These are phyloP conservation scores for Chrysina gloriosa DNA, from an alignment of 2,888 invertebrate genomes.

Conservation along the genomic window DNA sequence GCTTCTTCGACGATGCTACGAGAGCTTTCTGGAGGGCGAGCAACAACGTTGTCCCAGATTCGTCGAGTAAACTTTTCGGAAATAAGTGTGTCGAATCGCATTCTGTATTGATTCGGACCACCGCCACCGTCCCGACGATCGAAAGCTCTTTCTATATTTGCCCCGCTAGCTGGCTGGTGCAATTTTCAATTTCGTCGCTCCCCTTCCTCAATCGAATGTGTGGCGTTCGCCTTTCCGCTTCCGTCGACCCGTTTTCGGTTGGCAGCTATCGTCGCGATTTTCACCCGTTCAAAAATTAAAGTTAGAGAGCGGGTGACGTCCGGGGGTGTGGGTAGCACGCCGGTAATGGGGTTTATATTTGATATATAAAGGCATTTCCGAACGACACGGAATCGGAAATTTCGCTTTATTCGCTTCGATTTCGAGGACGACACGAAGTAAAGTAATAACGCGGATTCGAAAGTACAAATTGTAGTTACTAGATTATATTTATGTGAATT, in stretches of 20 bases:
- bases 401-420: not conserved
- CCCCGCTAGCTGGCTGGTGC: not conserved
- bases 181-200: slow-evolving; percentile 1
- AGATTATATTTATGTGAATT: not conserved
- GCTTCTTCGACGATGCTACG: too few relatives aligned
- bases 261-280: not conserved
- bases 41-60: too few relatives aligned
- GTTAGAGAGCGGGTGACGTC: not conserved
- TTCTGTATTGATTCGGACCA: slow-evolving; percentile 1
- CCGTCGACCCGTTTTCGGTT: not conserved
- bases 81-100: not conserved
- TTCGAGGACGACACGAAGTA: not conserved
- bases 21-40: too few relatives aligned
- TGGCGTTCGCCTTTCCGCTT: not conserved
- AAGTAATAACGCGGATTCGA: not conserved
- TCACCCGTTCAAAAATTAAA: not conserved
- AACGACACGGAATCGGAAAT: not conserved
- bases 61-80: too few relatives aligned
- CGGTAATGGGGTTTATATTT: not conserved
- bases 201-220: not conserved
- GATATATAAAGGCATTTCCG: not conserved
- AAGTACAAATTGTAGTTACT: not conserved
- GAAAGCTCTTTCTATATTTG: not conserved
- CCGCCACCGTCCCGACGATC: not conserved
- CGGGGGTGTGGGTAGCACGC: not conserved